Evolutionary conservation across 2,888 invertebrate genomes (phyloP).

Genomic region (Erebia epiphron): DNA sequence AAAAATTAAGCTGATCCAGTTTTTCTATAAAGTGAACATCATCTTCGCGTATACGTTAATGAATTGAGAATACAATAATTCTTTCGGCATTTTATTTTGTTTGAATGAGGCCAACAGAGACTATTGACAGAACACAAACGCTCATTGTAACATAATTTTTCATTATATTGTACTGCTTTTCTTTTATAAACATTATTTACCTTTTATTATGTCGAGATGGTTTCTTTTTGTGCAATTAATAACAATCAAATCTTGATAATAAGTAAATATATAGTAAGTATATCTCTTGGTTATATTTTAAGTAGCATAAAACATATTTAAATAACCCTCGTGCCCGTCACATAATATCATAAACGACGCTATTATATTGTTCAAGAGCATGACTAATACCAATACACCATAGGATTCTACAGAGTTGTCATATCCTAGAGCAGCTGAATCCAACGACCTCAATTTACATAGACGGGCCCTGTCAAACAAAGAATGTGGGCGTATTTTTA

Average conservation of each 20-base stretch:
- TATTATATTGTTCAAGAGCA: neutral
- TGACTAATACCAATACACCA: conserved; percentile 5
- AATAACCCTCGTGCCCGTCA: conserved; percentile 1
- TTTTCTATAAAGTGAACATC: too few relatives aligned
- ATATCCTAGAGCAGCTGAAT: neutral
- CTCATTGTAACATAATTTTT: neutral
- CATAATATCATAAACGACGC: conserved; percentile 5
- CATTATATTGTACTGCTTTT: neutral
- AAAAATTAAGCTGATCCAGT: neutral
- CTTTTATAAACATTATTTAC: neutral
- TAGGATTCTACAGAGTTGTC: neutral
- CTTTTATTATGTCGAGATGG: neutral
- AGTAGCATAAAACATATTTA: too few relatives aligned
- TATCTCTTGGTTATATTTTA: neutral
- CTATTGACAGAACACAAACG: conserved; percentile 6
- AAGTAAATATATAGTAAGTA: too few relatives aligned
- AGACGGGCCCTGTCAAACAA: too few relatives aligned
- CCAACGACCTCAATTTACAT: too few relatives aligned
- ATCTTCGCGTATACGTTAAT: neutral
- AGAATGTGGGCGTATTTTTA: too few relatives aligned
- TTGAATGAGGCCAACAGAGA: conserved; percentile 1
- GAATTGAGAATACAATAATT: neutral
- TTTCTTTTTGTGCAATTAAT: too few relatives aligned
- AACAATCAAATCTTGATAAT: too few relatives aligned
- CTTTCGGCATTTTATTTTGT: conserved; percentile 4